Conservation (phyloP, 2,113 vertebrate genomes). For the Passer montanus region DNA sequence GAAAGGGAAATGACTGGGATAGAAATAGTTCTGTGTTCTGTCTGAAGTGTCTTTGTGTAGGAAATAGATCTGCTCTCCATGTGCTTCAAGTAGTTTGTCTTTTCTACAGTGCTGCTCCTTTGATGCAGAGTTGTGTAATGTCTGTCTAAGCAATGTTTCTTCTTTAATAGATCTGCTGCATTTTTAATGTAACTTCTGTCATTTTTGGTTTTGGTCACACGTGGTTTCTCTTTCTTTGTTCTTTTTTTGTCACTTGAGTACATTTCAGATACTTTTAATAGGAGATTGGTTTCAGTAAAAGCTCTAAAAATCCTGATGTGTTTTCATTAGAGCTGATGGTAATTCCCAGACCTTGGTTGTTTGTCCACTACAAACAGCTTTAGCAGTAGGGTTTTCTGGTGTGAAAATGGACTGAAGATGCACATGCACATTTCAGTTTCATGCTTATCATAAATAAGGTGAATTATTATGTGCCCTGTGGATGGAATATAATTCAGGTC, state of each 20-base stretch:
- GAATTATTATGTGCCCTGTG: neutral
- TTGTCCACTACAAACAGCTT: neutral
- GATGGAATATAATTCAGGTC: neutral
- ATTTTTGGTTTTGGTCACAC: slow-evolving; percentile 2
- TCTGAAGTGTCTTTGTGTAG: neutral
- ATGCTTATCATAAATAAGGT: neutral
- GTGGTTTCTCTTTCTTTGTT: slow-evolving; percentile 31
- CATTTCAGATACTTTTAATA: slow-evolving; percentile 41
- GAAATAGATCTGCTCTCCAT: neutral
- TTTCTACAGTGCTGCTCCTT: neutral
- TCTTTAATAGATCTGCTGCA: slow-evolving; percentile 28
- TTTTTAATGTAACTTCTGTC: slow-evolving; percentile 25
- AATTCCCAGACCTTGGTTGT: neutral
- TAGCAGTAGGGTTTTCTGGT: neutral
- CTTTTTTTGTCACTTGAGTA: slow-evolving; percentile 34
- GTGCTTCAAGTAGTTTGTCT: slow-evolving; percentile 32
- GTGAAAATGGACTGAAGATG: neutral
- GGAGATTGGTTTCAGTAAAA: neutral
- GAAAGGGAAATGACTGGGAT: neutral
- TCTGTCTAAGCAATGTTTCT: slow-evolving; percentile 47
- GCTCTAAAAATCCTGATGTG: neutral
- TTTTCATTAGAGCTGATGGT: neutral
- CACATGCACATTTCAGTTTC: neutral
- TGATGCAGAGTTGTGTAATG: slow-evolving; percentile 42
- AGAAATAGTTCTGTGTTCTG: slow-evolving; percentile 4